phyloP scores from a whole-genome alignment of 2,113 vertebrate species.

The Turnix velox region DNA sequence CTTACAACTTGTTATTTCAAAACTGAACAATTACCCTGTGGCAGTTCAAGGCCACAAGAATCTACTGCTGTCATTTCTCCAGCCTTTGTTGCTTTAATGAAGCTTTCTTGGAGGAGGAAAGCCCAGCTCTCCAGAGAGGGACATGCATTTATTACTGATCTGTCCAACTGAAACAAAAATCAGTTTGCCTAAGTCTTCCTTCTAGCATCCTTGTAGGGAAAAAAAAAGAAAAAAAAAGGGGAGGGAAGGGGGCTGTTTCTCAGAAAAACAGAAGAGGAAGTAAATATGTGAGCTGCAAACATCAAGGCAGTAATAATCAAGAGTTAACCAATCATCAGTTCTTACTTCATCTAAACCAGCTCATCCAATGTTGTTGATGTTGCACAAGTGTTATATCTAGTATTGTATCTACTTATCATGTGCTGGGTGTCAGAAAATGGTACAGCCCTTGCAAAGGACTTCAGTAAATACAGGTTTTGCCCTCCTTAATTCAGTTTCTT shows the following conservation, averaged over 20 bases:
- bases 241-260: not conserved
- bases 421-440: not conserved
- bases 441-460: not conserved
- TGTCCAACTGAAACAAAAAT: not conserved
- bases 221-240: too few relatives aligned
- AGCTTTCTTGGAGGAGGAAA: not conserved
- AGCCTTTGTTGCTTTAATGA: not conserved
- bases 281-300: not conserved
- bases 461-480: not conserved
- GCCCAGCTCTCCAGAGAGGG: fast-evolving
- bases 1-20: not conserved
- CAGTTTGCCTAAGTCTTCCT: not conserved
- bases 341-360: not conserved
- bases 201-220: not conserved
- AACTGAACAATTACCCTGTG: not conserved
- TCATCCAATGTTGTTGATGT: not conserved
- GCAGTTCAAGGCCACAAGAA: not conserved
- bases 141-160: not conserved
- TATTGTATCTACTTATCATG: not conserved
- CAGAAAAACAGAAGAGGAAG: not conserved
- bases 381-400: not conserved
- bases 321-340: not conserved
- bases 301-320: not conserved
- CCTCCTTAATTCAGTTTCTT: not conserved
- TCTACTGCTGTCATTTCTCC: not conserved